phyloP scores from a whole-genome alignment of 2,113 vertebrate species.

The Probosciger aterrimus region DNA sequence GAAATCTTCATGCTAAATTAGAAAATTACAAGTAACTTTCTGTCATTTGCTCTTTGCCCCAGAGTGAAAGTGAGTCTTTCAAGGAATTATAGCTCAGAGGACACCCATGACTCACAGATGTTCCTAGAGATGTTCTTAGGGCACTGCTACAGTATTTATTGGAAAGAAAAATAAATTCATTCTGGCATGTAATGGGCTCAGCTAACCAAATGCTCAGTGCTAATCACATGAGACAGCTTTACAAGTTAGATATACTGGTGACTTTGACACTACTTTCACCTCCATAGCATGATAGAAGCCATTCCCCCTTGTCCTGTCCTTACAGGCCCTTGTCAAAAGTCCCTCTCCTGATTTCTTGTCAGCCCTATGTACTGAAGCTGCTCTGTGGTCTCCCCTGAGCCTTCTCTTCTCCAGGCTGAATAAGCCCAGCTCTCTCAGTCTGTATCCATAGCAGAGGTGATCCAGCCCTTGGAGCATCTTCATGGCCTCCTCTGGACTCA shows the following conservation, averaged over 20 bases:
- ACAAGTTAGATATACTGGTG: not conserved
- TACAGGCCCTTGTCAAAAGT: not conserved
- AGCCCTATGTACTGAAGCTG: not conserved
- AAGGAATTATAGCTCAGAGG: not conserved
- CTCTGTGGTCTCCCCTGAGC: not conserved
- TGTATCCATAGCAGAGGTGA: not conserved
- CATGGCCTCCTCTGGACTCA: not conserved
- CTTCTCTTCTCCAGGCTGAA: not conserved
- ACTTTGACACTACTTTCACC: not conserved
- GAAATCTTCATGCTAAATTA: not conserved
- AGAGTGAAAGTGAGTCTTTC: not conserved
- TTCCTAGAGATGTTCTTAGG: not conserved
- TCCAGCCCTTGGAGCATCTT: not conserved
- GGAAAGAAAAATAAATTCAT: not conserved
- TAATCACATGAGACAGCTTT: not conserved
- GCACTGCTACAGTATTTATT: not conserved
- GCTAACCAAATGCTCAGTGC: not conserved
- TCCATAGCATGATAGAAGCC: not conserved
- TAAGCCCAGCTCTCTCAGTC: not conserved
- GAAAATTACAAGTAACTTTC: not conserved
- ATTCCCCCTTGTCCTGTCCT: not conserved
- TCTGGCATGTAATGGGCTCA: not conserved
- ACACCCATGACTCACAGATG: not conserved
- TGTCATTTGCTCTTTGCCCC: not conserved
- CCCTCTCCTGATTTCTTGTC: not conserved